phyloP scores from a whole-genome alignment of 2,888 invertebrate species.

The Helleia helle region DNA sequence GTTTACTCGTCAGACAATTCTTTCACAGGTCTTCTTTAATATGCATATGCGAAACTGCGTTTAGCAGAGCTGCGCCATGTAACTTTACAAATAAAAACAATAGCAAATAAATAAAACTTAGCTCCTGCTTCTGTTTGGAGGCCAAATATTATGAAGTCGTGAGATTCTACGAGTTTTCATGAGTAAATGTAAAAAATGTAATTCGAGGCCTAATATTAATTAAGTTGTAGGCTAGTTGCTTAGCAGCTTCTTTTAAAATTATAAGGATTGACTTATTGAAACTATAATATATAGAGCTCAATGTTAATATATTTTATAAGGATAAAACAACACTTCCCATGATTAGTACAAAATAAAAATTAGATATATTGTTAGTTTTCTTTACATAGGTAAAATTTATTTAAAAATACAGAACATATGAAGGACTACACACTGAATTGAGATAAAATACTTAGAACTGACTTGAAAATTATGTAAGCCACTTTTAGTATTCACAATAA shows the following conservation, averaged over 20 bases:
- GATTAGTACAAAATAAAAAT: constrained; percentile 75
- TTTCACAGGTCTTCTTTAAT: constrained; percentile 9
- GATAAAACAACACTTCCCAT: constrained; percentile 75
- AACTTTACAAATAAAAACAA: constrained; percentile 9
- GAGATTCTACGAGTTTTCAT: constrained; percentile 4
- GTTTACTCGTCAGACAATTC: constrained; percentile 6
- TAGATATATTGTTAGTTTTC: constrained; percentile 73
- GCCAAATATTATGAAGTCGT: constrained; percentile 5
- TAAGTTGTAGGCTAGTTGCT: neutral
- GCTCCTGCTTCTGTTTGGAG: constrained; percentile 3
- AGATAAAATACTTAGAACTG: constrained; percentile 70
- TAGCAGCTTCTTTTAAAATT: constrained; percentile 12
- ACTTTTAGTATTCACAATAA: constrained; percentile 72
- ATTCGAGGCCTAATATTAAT: constrained; percentile 1
- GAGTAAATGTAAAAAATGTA: neutral
- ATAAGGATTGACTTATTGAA: constrained; percentile 48
- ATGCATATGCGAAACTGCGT: constrained; percentile 9
- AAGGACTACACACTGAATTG: constrained; percentile 73
- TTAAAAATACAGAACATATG: constrained; percentile 73
- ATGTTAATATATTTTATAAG: constrained; percentile 75
- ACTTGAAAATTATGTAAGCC: constrained; percentile 71
- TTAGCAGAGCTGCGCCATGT: constrained; percentile 2
- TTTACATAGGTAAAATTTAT: constrained; percentile 72
- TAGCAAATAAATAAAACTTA: constrained; percentile 7
- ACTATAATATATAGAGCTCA: constrained; percentile 71